These are phyloP conservation scores for Dioctria rufipes DNA, from an alignment of 2,888 invertebrate genomes.

Conservation along the genomic window DNA sequence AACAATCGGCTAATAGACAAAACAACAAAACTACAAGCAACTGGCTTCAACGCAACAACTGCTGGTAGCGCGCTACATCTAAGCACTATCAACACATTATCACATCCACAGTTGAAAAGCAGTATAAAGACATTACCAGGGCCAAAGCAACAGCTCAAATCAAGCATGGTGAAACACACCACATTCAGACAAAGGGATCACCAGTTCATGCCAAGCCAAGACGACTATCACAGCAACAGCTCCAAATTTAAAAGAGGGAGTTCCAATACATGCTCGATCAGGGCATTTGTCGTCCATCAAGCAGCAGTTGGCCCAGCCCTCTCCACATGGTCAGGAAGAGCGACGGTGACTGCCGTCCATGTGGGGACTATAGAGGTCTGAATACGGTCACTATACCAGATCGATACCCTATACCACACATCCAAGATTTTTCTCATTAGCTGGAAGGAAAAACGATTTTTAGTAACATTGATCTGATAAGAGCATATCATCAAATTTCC, in stretches of 20 bases:
- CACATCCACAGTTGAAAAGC: background rate
- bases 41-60: background rate
- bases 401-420: too few species aligned
- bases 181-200: slow-evolving; percentile 6
- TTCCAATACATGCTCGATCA: slow-evolving; percentile 62
- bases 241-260: slow-evolving; percentile 29
- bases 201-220: background rate
- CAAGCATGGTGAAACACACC: background rate
- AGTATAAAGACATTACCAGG: background rate
- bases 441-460: too few species aligned
- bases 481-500: too few species aligned
- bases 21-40: slow-evolving; percentile 23
- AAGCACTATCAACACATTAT: too few species aligned
- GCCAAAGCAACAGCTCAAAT: background rate
- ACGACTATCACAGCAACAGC: background rate
- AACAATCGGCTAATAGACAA: slow-evolving; percentile 45
- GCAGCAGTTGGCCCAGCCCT: slow-evolving; percentile 68
- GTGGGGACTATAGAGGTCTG: too few species aligned
- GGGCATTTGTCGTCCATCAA: slow-evolving; percentile 69
- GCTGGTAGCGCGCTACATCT: background rate
- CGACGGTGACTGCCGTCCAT: too few species aligned
- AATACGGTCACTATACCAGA: too few species aligned
- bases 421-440: too few species aligned
- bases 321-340: too few species aligned
- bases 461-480: too few species aligned